Percentiles rank a stretch among this genome's conserved stretches.
phyloP scores from a whole-genome alignment of 1,140 invertebrate genomes.

The Aphelenchoides fujianensis region DNA sequence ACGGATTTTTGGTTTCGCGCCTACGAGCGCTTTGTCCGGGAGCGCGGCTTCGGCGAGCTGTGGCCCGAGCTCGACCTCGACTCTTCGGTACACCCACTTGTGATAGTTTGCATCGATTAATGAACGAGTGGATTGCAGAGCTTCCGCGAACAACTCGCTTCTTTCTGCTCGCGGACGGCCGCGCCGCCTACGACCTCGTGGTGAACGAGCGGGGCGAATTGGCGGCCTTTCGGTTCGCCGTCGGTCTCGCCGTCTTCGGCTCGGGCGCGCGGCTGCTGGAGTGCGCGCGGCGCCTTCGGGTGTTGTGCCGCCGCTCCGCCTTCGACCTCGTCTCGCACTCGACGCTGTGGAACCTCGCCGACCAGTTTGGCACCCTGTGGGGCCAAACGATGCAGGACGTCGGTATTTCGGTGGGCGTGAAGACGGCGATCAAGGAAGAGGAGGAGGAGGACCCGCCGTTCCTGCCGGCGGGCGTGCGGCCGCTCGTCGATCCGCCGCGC shows the following conservation, averaged over 20 bases:
- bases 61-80: conserved; percentile 30
- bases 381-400: conserved; percentile 57
- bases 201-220: no score
- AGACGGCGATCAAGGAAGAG: conserved; percentile 93
- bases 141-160: no score
- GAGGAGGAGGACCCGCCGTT: no score
- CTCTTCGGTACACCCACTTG: conserved; percentile 42
- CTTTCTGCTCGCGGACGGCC: no score
- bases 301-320: conserved; percentile 18
- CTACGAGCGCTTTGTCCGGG: conserved; percentile 46
- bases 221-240: conserved; percentile 41
- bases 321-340: conserved; percentile 46
- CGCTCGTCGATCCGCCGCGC: no score
- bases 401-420: conserved; percentile 67
- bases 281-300: conserved; percentile 41
- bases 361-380: conserved; percentile 57
- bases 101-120: no score
- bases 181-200: no score
- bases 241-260: conserved; percentile 34
- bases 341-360: conserved; percentile 52
- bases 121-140: no score
- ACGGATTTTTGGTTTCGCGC: conserved; percentile 56
- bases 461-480: no score
- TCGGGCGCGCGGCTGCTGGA: conserved; percentile 38
- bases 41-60: conserved; percentile 43